Evolutionary conservation across 23 tunicate genomes (phyloP), one percentile per base, ranked within the genome.

Genomic region (Phallusia fumigata): DNA sequence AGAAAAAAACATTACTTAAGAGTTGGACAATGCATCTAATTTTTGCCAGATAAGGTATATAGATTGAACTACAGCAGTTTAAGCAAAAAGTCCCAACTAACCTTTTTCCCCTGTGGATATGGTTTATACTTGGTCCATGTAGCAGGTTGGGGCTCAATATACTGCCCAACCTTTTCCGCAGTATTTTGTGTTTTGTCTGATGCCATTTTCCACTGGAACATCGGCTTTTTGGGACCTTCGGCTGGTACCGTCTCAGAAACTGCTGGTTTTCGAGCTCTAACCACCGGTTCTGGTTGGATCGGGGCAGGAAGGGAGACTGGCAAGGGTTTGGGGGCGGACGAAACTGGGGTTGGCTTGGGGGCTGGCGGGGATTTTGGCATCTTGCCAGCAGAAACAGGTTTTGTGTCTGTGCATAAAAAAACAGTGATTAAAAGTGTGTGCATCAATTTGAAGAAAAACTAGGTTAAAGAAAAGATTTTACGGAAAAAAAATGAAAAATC

Each of bases 131-230:
- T 74, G 52, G 84, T 86, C 90, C 90, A 86, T 22, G 80, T 36
- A 0, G 90, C 90, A 18, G 90, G 90, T 8, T 80, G 65, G 11
- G 90, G 90, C 33, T 86, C 90, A 0, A 79, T 78, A 35, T 86
- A 86, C 30, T 86, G 76, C 3, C 90, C 90, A 10, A 80, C 77
- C 35, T 80, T 84, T 12, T 2, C 44, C 33, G 21, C 51, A 19
- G 31, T 32, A 16, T 47, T 34, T 26, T 51, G n/a, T 5, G 65
- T 72, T 30, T 79, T 36, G 3, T 79, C 89, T 19, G 30, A 28
- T 0, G 89, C 74, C 80, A 86, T 74, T 36, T 86, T 77, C 90
- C 90, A 86, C 35, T 80, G 84, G 75, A 80, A 86, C 19, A 53
- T 30, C 19, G 90, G 75, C 40, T 78, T 80, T 76, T 47, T 33